These are phyloP conservation scores for Oreocharis arfaki DNA, from an alignment of 2,113 vertebrate species.

Conservation along the genomic window DNA sequence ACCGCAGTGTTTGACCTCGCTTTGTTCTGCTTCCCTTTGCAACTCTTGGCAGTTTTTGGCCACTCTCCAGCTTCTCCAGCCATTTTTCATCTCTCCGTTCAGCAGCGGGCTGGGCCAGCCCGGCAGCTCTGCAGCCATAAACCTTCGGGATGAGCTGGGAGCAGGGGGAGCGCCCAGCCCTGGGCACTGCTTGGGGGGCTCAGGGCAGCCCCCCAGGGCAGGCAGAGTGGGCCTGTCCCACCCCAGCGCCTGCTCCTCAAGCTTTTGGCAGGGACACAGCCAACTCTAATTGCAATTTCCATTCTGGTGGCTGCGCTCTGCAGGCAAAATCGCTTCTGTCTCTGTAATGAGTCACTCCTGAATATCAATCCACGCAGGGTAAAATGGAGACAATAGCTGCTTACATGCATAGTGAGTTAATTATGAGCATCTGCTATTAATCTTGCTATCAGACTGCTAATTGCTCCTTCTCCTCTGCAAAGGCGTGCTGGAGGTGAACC, in stretches of 20 bases:
- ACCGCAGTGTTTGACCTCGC: background rate
- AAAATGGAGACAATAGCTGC: slow-evolving; percentile 66
- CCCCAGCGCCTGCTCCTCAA: background rate
- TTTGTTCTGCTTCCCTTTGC: slow-evolving; percentile 32
- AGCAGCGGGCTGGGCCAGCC: background rate
- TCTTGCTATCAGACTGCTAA: slow-evolving; percentile 67
- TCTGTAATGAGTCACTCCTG: slow-evolving; percentile 61
- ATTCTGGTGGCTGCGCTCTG: slow-evolving; percentile 44
- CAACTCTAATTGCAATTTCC: slow-evolving; percentile 58
- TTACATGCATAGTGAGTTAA: slow-evolving; percentile 66
- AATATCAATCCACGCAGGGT: slow-evolving; percentile 49
- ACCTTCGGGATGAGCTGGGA: background rate
- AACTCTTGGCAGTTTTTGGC: background rate
- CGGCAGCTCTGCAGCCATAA: background rate
- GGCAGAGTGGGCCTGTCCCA: background rate
- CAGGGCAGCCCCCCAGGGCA: background rate
- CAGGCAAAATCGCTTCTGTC: slow-evolving; percentile 51
- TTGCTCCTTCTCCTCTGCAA: slow-evolving; percentile 52
- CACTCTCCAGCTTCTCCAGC: slow-evolving; percentile 15
- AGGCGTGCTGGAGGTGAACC: slow-evolving; percentile 14
- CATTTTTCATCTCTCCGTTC: background rate
- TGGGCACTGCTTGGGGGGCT: rapidly evolving
- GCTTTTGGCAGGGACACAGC: slow-evolving; percentile 1
- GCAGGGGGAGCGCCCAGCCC: background rate
- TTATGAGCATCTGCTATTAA: slow-evolving; percentile 69